Base-by-base conservation (phyloP, 2,113 vertebrate species). In the Sebastes schlegelii region DNA sequence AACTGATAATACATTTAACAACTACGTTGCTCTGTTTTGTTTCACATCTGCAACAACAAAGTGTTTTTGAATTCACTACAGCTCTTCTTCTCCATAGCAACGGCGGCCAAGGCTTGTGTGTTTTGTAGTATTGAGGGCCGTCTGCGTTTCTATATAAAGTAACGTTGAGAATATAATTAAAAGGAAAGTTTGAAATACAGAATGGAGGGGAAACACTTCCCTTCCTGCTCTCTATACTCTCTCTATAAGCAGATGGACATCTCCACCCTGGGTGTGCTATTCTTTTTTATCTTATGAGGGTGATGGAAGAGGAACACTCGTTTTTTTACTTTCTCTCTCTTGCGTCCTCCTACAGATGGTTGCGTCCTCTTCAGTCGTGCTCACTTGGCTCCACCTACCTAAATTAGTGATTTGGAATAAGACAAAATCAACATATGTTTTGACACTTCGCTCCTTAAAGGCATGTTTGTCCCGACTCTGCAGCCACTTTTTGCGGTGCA, bases 351-450 rank as follows among this genome's bases (percentile, higher is more conserved):
- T 48, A 19, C 58, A 46, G 54, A 67, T 61, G 54, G 14, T 65
- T 60, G 48, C 4, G 1, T 69, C 67, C 40, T 58, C 19, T 19
- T 51, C n/a, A 11, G 21, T 1, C 10, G 3, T 54, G 46, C 55
- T 79, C 19, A 55, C 16, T 58, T 46, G 21, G 8, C 48, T n/a
- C 48, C 62, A 65, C 19, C 1, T 34, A 34, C 4, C 34, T 34
- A 34, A 34, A 34, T 34, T 34, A 34, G 34, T 42, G 26, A 45
- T 67, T 80, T 23, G 7, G 58, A 71, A 66, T 34, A 72, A 26
- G 19, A 69, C 26, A 19, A 46, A 73, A 64, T 48, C 61, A 51
- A n/a, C 73, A 68, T 62, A 51, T 8, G 5, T n/a, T 71, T 51
- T 66, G 2, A 57, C 13, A 21, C 23, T 17, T 52, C 23, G 6